phyloP scores from a whole-genome alignment of 2,113 vertebrate genomes.

The Macquaria australasica region DNA sequence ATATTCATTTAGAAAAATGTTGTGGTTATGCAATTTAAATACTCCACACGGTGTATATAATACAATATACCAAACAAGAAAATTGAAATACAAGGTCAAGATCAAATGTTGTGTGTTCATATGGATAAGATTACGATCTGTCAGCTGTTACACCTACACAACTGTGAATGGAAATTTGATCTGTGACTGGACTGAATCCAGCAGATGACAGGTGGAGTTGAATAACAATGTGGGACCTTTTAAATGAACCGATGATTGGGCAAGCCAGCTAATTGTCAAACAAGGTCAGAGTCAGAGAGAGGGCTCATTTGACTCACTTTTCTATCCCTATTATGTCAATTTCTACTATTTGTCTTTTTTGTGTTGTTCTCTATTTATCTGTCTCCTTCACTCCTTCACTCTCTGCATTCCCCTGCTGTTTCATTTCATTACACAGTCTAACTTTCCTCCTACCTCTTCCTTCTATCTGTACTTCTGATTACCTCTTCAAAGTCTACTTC shows the following conservation, averaged over 20 bases:
- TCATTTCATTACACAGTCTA: constrained; percentile 25
- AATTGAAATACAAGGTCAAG: background rate
- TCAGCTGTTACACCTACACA: constrained; percentile 11
- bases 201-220: constrained; percentile 45
- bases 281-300: constrained; percentile 52
- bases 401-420: constrained; percentile 15
- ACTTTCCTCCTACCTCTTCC: constrained; percentile 1
- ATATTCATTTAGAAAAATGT: background rate
- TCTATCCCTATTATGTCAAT: background rate
- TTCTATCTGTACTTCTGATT: constrained; percentile 6
- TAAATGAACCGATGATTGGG: constrained; percentile 45
- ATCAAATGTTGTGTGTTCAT: constrained; percentile 13
- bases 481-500: constrained; percentile 23
- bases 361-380: background rate
- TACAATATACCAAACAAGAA: background rate
- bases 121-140: background rate
- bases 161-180: constrained; percentile 36
- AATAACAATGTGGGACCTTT: constrained; percentile 50
- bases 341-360: background rate
- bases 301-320: constrained; percentile 32
- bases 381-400: constrained; percentile 1
- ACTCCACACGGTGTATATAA: background rate
- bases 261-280: constrained; percentile 59
- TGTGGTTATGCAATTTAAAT: background rate
- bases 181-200: constrained; percentile 50